Evolutionary conservation across 2,888 invertebrate species (phyloP).

Genomic region (Hyalella azteca): DNA sequence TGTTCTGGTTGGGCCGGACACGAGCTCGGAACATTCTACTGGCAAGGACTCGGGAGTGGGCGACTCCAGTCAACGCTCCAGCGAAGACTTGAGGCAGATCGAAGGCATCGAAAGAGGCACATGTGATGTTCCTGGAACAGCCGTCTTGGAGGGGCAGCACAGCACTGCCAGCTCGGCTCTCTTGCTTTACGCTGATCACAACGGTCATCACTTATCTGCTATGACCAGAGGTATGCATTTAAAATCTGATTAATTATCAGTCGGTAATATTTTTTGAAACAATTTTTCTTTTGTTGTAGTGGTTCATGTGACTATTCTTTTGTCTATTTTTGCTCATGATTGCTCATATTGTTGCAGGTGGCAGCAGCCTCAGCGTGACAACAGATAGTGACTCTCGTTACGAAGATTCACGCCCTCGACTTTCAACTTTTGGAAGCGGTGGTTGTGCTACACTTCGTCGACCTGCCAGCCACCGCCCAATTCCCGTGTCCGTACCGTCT

Average conservation of each 20-base stretch:
- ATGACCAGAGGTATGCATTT: conserved; percentile 45
- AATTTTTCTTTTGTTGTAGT: no score
- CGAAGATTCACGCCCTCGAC: conserved; percentile 43
- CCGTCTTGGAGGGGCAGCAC: conserved; percentile 14
- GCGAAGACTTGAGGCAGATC: conserved; percentile 51
- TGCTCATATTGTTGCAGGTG: background rate
- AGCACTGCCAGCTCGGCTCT: conserved; percentile 40
- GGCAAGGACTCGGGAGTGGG: conserved; percentile 58
- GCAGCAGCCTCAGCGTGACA: conserved; percentile 7
- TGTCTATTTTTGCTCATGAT: no score
- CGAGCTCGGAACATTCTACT: conserved; percentile 57
- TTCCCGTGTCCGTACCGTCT: conserved; percentile 2
- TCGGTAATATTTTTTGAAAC: no score
- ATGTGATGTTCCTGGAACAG: conserved; percentile 41
- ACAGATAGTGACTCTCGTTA: conserved; percentile 15
- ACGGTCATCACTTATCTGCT: conserved; percentile 17
- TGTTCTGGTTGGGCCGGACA: conserved; percentile 46
- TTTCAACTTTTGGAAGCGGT: conserved; percentile 52
- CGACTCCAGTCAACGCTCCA: conserved; percentile 56
- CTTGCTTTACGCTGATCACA: conserved; percentile 43
- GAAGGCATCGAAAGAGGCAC: background rate
- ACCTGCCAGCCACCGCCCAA: conserved; percentile 11
- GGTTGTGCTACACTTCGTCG: conserved; percentile 16
- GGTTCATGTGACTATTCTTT: no score
- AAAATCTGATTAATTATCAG: no score